Percentiles rank a stretch among this genome's conserved stretches.
Evolutionary conservation across 2,113 vertebrate species (phyloP).

Genomic region (Epinephelus cyanopodus): DNA sequence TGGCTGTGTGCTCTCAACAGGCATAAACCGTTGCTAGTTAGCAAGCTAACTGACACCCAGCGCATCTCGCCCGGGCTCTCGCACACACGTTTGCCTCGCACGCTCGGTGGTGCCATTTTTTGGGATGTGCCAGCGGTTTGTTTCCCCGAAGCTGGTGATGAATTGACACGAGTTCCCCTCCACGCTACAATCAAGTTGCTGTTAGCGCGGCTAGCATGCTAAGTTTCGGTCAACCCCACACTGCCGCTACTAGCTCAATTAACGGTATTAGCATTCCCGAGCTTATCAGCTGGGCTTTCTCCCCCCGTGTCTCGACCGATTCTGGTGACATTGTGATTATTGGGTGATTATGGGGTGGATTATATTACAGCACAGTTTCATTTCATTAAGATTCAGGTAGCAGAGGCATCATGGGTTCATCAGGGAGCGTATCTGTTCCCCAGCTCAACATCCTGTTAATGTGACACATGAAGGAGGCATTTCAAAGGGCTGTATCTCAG

Average conservation of each 20-base stretch:
- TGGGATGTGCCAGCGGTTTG: neutral
- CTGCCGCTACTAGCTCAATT: slow-evolving; percentile 29
- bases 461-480: too few relatives aligned
- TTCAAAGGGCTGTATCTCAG: too few relatives aligned
- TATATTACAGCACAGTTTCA: neutral
- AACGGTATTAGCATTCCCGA: slow-evolving; percentile 17
- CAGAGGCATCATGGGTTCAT: neutral
- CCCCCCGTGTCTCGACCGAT: too few relatives aligned
- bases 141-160: neutral
- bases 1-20: slow-evolving; percentile 77
- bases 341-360: neutral
- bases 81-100: neutral
- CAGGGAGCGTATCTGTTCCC: too few relatives aligned
- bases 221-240: slow-evolving; percentile 58
- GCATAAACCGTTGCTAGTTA: slow-evolving; percentile 67
- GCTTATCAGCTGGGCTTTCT: neutral
- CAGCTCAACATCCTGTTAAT: too few relatives aligned
- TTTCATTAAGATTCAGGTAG: neutral
- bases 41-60: slow-evolving; percentile 57
- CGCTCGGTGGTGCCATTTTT: too few relatives aligned
- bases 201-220: slow-evolving; percentile 71
- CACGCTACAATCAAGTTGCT: slow-evolving; percentile 37
- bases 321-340: neutral
- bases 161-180: slow-evolving; percentile 1
- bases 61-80: neutral